These are phyloP conservation scores for Apus apus DNA, from an alignment of 2,113 vertebrate genomes.

Conservation along the genomic window DNA sequence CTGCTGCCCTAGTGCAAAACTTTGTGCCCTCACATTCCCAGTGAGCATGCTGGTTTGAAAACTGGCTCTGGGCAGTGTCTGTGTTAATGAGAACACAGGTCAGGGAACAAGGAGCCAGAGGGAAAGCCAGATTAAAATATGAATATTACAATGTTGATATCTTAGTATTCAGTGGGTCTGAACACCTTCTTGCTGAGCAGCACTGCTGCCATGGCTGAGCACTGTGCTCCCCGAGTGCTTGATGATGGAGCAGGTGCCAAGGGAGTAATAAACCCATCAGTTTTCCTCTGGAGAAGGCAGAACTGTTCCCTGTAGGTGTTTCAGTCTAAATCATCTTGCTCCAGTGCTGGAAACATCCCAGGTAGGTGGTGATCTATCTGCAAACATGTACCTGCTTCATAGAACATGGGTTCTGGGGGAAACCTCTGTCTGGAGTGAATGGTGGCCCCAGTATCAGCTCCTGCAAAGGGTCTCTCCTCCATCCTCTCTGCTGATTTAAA, in stretches of 20 bases:
- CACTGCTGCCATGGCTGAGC: fast-evolving
- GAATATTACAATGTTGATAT: not conserved
- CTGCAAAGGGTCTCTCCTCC: not conserved
- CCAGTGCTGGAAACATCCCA: not conserved
- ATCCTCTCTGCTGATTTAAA: not conserved
- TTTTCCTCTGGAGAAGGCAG: not conserved
- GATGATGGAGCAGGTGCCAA: not conserved
- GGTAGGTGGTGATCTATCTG: not conserved
- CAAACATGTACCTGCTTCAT: not conserved
- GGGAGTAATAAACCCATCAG: not conserved
- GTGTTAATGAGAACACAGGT: not conserved
- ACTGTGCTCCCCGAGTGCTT: not conserved
- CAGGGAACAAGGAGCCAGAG: not conserved
- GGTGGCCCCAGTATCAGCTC: not conserved
- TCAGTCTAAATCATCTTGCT: not conserved
- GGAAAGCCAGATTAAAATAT: not conserved
- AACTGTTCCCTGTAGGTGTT: not conserved
- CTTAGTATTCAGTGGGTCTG: not conserved
- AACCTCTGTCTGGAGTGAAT: not conserved
- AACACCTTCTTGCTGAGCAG: not conserved
- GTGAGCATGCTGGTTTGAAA: fast-evolving
- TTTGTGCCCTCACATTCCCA: not conserved
- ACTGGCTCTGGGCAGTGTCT: not conserved
- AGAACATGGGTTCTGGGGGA: fast-evolving
- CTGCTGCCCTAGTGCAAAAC: not conserved